These are phyloP conservation scores for Ellobius talpinus DNA, from an alignment of 2,113 vertebrate genomes.

Conservation along the genomic window DNA sequence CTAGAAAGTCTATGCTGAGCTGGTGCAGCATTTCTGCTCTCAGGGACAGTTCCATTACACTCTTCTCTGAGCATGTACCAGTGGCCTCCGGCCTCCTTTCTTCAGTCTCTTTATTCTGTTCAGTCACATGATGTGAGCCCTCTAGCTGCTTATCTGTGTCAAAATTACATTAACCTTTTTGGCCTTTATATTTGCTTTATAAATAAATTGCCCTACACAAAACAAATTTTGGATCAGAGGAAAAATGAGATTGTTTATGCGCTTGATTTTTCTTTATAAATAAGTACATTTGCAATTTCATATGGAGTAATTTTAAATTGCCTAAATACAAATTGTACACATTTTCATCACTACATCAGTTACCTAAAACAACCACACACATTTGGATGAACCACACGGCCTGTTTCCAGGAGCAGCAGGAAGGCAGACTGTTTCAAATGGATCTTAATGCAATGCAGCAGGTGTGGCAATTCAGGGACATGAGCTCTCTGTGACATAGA, in stretches of 20 bases:
- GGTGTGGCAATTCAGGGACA: background rate
- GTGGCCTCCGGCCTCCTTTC: too few species aligned
- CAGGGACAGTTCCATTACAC: background rate
- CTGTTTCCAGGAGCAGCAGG: background rate
- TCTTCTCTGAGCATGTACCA: background rate
- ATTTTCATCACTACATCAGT: background rate
- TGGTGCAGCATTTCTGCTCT: background rate
- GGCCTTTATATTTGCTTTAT: background rate
- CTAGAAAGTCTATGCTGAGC: background rate
- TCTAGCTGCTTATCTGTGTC: background rate
- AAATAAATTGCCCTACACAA: background rate
- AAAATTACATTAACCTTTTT: conserved; percentile 29
- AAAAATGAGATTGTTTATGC: background rate
- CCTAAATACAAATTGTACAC: background rate
- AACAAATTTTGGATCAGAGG: background rate
- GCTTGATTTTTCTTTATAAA: background rate
- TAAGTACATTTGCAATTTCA: background rate
- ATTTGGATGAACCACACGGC: background rate
- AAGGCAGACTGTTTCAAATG: background rate
- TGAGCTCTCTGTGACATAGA: background rate
- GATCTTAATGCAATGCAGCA: background rate
- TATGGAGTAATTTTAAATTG: background rate
- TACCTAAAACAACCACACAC: background rate
- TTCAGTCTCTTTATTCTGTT: background rate
- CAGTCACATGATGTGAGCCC: background rate